Percentiles rank a stretch among this genome's conserved stretches.
Conservation (phyloP, 2,888 invertebrate species). For the Chrysomela aeneicollis region DNA sequence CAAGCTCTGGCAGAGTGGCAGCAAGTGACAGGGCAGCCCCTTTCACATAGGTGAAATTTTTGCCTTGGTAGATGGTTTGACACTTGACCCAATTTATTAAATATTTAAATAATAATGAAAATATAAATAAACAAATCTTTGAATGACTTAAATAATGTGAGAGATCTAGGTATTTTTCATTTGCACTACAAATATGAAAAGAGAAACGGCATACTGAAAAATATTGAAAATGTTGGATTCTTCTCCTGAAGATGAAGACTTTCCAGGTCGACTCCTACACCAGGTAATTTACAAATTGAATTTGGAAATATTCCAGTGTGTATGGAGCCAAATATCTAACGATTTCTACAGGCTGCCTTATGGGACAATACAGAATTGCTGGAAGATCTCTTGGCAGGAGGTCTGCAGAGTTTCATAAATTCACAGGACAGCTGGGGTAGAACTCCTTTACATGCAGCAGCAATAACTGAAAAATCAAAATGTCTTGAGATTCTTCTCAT, state of each 20-base stretch:
- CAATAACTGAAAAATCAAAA: constrained; percentile 77
- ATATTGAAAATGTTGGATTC: constrained; percentile 64
- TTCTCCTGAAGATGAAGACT: constrained; percentile 83
- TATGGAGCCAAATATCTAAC: not conserved
- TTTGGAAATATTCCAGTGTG: not conserved
- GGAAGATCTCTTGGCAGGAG: constrained; percentile 79
- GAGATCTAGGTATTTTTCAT: not conserved
- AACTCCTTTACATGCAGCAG: constrained; percentile 84
- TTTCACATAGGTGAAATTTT: no score
- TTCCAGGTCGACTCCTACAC: constrained; percentile 79
- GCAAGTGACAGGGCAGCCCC: no score
- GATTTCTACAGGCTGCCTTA: constrained; percentile 71
- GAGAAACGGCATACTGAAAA: not conserved
- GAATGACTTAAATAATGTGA: not conserved
- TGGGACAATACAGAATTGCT: constrained; percentile 90
- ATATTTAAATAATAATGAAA: not conserved
- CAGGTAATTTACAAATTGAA: constrained; percentile 64
- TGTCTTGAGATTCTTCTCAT: constrained; percentile 77
- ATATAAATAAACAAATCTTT: not conserved
- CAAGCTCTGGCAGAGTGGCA: no score
- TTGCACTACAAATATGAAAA: not conserved
- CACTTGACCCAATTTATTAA: no score
- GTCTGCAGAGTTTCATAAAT: constrained; percentile 69
- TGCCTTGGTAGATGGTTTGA: no score
- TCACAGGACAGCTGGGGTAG: constrained; percentile 78